These are phyloP conservation scores for Pygoscelis antarcticus DNA, from an alignment of 2,113 vertebrate species.

Conservation along the genomic window DNA sequence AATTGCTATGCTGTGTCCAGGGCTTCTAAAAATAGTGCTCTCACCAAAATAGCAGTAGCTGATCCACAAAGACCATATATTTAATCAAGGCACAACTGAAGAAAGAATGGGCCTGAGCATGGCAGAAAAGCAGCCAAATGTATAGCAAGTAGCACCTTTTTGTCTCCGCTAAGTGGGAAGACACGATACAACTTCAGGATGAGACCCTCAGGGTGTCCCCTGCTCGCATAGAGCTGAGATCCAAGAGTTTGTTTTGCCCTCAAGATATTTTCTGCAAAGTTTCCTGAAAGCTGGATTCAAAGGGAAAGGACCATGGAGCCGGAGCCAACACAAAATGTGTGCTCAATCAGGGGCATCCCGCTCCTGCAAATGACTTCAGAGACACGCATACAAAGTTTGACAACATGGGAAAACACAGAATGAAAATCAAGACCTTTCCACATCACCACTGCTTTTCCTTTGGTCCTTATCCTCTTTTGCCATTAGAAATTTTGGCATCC, in stretches of 20 bases:
- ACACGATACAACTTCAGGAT: not conserved
- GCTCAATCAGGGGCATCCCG: not conserved
- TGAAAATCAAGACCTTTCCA: constrained; percentile 36
- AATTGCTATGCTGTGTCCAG: not conserved
- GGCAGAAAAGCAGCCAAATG: not conserved
- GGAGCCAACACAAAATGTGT: not conserved
- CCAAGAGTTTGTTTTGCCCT: not conserved
- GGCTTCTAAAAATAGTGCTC: not conserved
- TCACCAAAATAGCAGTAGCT: not conserved
- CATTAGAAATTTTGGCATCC: constrained; percentile 79
- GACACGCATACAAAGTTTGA: rapidly evolving
- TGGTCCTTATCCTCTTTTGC: constrained; percentile 53
- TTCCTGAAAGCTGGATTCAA: not conserved
- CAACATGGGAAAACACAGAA: not conserved
- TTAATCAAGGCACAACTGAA: not conserved
- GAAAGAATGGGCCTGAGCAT: not conserved
- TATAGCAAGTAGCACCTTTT: not conserved
- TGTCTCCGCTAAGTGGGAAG: not conserved
- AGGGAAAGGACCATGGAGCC: not conserved
- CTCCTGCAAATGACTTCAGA: not conserved
- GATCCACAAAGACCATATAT: not conserved
- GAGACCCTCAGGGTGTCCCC: not conserved
- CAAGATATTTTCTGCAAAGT: not conserved
- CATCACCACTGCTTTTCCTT: not conserved
- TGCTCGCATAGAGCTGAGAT: not conserved